phyloP scores from a whole-genome alignment of 2,888 invertebrate genomes.

The Pammene fasciana region DNA sequence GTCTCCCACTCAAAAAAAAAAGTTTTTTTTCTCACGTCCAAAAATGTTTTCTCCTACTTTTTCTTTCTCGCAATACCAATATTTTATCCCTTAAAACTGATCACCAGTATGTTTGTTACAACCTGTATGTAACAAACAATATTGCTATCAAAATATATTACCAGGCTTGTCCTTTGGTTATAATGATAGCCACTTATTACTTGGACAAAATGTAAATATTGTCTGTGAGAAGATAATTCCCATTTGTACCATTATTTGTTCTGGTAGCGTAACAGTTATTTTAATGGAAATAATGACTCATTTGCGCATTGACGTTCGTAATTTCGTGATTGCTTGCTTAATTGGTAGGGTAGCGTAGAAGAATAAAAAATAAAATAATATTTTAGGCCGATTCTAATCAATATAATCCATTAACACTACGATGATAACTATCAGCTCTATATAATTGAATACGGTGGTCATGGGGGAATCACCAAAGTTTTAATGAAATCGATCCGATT shows the following conservation, averaged over 20 bases:
- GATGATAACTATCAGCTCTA: slow-evolving; percentile 10
- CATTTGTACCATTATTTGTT: background rate
- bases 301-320: background rate
- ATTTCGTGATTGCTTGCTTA: slow-evolving; percentile 1
- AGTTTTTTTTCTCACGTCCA: no score
- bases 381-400: slow-evolving; percentile 21
- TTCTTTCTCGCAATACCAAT: no score
- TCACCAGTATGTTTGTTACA: no score
- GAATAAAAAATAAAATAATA: background rate
- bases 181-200: no score
- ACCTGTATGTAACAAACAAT: no score
- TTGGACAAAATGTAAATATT: background rate
- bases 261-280: background rate
- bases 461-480: slow-evolving; percentile 26
- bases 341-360: background rate
- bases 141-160: no score
- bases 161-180: no score
- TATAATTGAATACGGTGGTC: slow-evolving; percentile 5
- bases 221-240: background rate
- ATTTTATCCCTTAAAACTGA: no score
- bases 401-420: slow-evolving; percentile 35
- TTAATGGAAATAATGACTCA: slow-evolving; percentile 14
- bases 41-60: no score
- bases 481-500: slow-evolving; percentile 30
- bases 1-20: no score